A percentile compares a stretch with the other conserved stretches of the same genome.
These are phyloP conservation scores for Hestina assimilis DNA, from an alignment of 1,140 invertebrate species.

Conservation along the genomic window DNA sequence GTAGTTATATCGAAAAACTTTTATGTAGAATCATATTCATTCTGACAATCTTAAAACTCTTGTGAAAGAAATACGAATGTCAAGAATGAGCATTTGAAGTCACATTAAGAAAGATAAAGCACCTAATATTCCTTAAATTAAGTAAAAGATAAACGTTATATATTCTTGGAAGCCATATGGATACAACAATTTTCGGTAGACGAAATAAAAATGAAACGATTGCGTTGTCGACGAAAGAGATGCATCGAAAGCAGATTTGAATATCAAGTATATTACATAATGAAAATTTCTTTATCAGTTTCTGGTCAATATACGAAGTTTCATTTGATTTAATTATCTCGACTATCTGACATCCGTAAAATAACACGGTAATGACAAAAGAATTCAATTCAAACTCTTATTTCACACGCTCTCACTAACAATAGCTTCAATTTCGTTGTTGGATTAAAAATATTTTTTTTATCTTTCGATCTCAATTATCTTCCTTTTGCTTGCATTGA, in stretches of 20 bases:
- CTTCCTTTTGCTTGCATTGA: conserved; percentile 10
- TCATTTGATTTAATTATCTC: conserved; percentile 1
- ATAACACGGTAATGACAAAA: conserved; percentile 31
- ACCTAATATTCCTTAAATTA: conserved; percentile 2
- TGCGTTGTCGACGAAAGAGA: not conserved
- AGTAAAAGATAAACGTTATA: conserved; percentile 12
- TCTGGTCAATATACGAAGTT: not conserved
- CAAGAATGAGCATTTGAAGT: not conserved
- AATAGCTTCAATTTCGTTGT: conserved; percentile 46
- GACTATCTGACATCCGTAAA: conserved; percentile 33
- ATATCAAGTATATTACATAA: no score
- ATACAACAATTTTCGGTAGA: conserved; percentile 8
- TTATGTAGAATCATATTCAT: no score
- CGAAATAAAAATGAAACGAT: conserved; percentile 3
- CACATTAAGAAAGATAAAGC: not conserved
- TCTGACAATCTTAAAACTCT: no score
- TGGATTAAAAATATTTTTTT: conserved; percentile 44
- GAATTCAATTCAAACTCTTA: conserved; percentile 39
- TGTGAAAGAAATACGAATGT: not conserved
- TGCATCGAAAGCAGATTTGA: no score
- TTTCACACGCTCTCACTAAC: conserved; percentile 52
- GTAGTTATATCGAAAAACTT: no score
- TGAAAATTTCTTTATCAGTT: no score
- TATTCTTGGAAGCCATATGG: conserved; percentile 18
- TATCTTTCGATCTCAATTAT: conserved; percentile 14